phyloP scores from a whole-genome alignment of 64 coral and sea anemone species.

The Montipora foliosa region DNA sequence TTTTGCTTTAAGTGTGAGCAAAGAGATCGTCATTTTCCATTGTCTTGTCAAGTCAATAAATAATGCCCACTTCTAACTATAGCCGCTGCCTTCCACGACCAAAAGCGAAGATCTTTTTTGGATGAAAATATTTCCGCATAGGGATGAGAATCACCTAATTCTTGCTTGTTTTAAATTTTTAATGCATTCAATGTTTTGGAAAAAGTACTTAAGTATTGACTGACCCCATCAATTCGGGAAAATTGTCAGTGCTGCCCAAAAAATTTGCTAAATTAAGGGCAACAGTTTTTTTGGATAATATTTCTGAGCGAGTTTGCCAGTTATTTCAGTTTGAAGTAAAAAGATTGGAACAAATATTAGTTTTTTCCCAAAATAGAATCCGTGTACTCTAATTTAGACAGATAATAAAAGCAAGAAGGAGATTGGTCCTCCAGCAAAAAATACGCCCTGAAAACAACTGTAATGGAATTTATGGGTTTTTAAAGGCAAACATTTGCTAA shows the following conservation, averaged over 20 bases:
- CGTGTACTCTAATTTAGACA: neutral
- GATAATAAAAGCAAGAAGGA: constrained; percentile 29
- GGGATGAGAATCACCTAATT: constrained; percentile 20
- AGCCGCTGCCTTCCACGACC: neutral
- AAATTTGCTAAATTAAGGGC: neutral
- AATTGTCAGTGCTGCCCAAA: neutral
- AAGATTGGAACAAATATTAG: neutral
- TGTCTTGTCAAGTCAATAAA: neutral
- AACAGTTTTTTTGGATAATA: neutral
- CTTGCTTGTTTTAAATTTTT: constrained; percentile 52
- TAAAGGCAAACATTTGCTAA: neutral
- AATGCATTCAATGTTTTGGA: constrained; percentile 52
- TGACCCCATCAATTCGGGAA: constrained; percentile 1
- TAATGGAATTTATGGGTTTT: neutral
- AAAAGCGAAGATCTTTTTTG: neutral
- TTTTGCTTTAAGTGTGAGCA: neutral
- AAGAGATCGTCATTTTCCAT: neutral
- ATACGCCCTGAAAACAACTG: neutral
- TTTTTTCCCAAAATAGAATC: neutral
- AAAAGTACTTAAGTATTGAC: constrained; percentile 48
- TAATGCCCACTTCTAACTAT: neutral
- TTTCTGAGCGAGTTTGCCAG: neutral
- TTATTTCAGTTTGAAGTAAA: neutral
- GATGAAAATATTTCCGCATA: constrained; percentile 24
- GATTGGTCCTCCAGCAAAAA: neutral